phyloP scores from a whole-genome alignment of 2,888 invertebrate species.

The Caenorhabditis sulstoni region DNA sequence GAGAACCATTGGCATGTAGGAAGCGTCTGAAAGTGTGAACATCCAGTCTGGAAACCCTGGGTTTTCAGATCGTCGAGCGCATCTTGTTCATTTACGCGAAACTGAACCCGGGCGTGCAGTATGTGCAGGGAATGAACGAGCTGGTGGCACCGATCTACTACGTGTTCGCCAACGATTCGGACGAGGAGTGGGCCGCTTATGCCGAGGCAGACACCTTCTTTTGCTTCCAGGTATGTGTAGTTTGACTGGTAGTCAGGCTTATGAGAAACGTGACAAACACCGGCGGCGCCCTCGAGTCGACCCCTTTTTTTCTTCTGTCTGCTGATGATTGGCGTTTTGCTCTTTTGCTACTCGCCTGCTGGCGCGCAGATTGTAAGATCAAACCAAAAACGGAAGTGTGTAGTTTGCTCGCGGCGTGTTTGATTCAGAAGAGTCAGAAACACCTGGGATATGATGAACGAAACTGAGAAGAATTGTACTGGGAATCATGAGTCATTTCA shows the following conservation, averaged over 20 bases:
- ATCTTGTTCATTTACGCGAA: conserved; percentile 98
- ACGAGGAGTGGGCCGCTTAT: conserved; percentile 88
- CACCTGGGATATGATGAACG: no score
- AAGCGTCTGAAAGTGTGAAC: neutral
- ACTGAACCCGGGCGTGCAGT: conserved; percentile 95
- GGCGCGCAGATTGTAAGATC: neutral
- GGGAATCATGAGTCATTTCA: conserved; percentile 90
- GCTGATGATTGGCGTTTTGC: neutral
- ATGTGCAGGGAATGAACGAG: conserved; percentile 97
- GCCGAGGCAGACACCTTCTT: conserved; percentile 98
- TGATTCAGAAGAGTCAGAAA: neutral
- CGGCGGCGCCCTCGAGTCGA: no score
- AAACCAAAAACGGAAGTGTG: neutral
- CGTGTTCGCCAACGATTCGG: conserved; percentile 93
- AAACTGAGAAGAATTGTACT: neutral
- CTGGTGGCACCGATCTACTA: conserved; percentile 98
- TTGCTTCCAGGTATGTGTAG: conserved; percentile 87
- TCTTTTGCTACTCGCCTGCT: neutral
- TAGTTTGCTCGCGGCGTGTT: neutral
- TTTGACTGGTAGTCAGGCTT: neutral
- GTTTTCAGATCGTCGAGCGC: conserved; percentile 86
- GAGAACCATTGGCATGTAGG: conserved; percentile 58
- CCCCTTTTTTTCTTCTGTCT: no score
- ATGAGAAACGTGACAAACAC: no score
- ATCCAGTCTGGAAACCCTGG: neutral